Percentiles rank a stretch among this genome's conserved stretches.
Evolutionary conservation across 1,140 invertebrate genomes (phyloP).

Genomic region (Xylocopa sonorina): DNA sequence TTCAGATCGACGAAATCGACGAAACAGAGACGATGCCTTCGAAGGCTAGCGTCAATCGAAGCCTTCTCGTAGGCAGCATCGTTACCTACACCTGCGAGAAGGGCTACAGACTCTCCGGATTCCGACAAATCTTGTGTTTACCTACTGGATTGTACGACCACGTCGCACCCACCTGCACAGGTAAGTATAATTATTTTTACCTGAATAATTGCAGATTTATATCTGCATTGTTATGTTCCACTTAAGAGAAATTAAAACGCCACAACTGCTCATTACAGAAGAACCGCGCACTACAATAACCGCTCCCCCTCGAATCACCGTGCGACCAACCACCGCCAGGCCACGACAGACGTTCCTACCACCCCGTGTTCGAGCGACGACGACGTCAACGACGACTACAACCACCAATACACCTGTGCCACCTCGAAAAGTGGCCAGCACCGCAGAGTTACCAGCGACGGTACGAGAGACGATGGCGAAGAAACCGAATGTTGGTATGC

Average conservation of each 20-base stretch:
- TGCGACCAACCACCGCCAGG: constrained; percentile 69
- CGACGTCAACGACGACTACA: constrained; percentile 72
- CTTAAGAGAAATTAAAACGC: no score
- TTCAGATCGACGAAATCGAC: constrained; percentile 83
- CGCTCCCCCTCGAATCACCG: constrained; percentile 60
- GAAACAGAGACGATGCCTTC: constrained; percentile 2
- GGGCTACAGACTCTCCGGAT: constrained; percentile 88
- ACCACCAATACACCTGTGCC: constrained; percentile 51
- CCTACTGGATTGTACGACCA: constrained; percentile 91
- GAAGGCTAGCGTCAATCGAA: constrained; percentile 78
- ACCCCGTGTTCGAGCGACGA: constrained; percentile 69
- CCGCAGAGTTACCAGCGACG: constrained; percentile 73
- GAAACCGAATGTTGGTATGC: constrained; percentile 73
- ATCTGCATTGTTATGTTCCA: no score
- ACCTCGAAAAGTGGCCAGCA: constrained; percentile 31
- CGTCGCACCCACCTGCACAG: constrained; percentile 87
- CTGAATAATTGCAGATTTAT: no score
- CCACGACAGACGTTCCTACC: constrained; percentile 72
- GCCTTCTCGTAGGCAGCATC: constrained; percentile 86
- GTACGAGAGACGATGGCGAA: constrained; percentile 74
- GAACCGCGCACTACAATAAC: constrained; percentile 52
- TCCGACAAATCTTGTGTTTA: constrained; percentile 87
- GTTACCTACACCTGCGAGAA: constrained; percentile 90
- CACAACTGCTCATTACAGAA: constrained; percentile 27
- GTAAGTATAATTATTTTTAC: constrained; percentile 82